These are phyloP conservation scores for Lymantria dispar DNA, from an alignment of 2,888 invertebrate species.

Conservation along the genomic window DNA sequence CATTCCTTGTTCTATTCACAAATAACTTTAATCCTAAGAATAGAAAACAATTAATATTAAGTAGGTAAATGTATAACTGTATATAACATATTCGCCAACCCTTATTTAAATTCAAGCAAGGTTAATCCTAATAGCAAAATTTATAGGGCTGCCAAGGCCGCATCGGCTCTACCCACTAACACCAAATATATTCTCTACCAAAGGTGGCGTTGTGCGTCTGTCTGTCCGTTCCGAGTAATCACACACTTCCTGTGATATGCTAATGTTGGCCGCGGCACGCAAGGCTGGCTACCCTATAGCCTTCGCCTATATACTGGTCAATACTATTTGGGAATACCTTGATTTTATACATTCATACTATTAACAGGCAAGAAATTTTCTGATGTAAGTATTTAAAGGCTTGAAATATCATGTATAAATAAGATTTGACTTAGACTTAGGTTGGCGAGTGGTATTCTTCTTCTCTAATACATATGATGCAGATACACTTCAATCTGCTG, in stretches of 20 bases:
- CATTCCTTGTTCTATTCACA: not conserved
- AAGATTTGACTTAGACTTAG: not conserved
- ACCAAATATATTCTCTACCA: conserved; percentile 3
- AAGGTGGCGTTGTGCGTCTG: conserved; percentile 44
- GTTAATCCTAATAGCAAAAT: conserved; percentile 37
- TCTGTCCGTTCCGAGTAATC: conserved; percentile 59
- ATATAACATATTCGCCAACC: conserved; percentile 2
- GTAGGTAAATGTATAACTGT: not conserved
- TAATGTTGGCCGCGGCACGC: conserved; percentile 65
- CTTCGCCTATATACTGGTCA: conserved; percentile 29
- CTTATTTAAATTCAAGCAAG: conserved; percentile 31
- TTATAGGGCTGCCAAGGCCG: conserved; percentile 32
- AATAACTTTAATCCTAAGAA: not conserved
- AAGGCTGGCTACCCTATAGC: conserved; percentile 43
- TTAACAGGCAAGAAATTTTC: no score
- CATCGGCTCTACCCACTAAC: conserved; percentile 6
- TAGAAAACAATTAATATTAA: not conserved
- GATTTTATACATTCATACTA: conserved; percentile 8
- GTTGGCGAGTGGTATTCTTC: no score
- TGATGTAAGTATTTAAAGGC: no score
- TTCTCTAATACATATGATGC: no score
- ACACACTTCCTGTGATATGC: conserved; percentile 68
- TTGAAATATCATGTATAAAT: not conserved
- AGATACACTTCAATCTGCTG: no score
- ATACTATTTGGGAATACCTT: conserved; percentile 8